Evolutionary conservation across 2,888 invertebrate species (phyloP), one percentile per base, ranked within the genome.

Genomic region (Drosophila sordidula): DNA sequence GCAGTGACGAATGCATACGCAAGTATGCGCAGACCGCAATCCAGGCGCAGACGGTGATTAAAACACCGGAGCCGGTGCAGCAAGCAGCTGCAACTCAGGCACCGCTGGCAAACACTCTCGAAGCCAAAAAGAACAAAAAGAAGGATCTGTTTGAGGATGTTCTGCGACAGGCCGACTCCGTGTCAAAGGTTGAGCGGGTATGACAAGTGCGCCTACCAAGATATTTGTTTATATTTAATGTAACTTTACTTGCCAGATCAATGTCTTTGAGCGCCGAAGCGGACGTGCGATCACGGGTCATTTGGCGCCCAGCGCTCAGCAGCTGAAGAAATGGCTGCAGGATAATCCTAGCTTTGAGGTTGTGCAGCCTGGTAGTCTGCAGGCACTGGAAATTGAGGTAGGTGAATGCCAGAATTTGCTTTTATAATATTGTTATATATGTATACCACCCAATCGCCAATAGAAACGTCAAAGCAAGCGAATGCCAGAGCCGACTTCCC

Each of bases 291-390:
- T 96, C 75, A 94, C 95, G 64, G 98, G 97, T 9, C 94, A 94
- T n/a, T 95, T 95, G 90, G 98, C 98, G 39, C 98, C 98, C 0
- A 96, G 95, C 8, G 95, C 96, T 36, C 94, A 95, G 22, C 96
- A 96, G 89, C 93, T 98, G 36, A 95, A 96, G 85, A 93, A 95
- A 25, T 98, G 97, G 97, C 93, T 98, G 9, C 95, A 96, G 90
- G 95, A 95, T 78, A 96, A 98, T 93, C 98, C 97, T 3, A 96
- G 96, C 0, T 98, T 95, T 91, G 97, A 98, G 93, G 96, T 97
- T 0, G 95, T 97, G 5, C 94, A 95, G 68, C 95, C 95, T 0
- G 94, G 94, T n/a, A 93, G 93, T 34, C 83, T 93, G 0, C 93
- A 93, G 80, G 93, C 94, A 6, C 22, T 78, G 2, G 90, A 91